Base-by-base conservation (phyloP, 2,113 vertebrate genomes). In the Pangasianodon gigas region DNA sequence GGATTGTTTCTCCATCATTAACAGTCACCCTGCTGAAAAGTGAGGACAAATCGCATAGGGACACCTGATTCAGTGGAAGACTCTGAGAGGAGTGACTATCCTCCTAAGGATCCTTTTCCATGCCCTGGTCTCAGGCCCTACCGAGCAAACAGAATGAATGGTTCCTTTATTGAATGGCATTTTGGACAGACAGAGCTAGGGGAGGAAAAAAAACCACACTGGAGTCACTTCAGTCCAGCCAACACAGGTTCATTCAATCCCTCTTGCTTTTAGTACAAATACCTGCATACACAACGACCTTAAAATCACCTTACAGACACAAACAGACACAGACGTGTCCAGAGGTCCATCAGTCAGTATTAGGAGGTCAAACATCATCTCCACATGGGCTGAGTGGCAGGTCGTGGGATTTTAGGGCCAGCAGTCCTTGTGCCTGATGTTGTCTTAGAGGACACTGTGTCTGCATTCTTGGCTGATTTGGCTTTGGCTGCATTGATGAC, bases 331-430 rank as follows among this genome's bases (percentile, higher is more conserved):
- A 60, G 88, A 79, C 29, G n/a, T 29, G 88, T 48, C 29, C 54
- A 89, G 24, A 51, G 82, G 26, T 56, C 62, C 21, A 81, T 60
- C 5, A 56, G 58, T 44, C 19, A 24, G 14, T 67, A 84, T 83
- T 60, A 56, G 37, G 16, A 74, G 58, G 46, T n/a, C 60, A 65
- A 85, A 26, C 32, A 90, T 96, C 93, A 96, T 90, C 88, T 95
- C 96, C 96, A 96, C 86, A 93, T 89, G 32, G 95, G 94, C 83
- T 93, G 94, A 67, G 93, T 19, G 54, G 94, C n/a, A 44, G 94
- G 87, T 60, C 94, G 94, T 44, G 94, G 65, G 89, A 95, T 93
- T 94, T 95, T 96, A 71, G 92, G 92, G 48, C 91, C 94, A 54
- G 95, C 93, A 60, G 93, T 93, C 54, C 95, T 92, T 79, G 95